phyloP scores from a whole-genome alignment of 2,797 vertebrate genomes.

The Erpetoichthys calabaricus region DNA sequence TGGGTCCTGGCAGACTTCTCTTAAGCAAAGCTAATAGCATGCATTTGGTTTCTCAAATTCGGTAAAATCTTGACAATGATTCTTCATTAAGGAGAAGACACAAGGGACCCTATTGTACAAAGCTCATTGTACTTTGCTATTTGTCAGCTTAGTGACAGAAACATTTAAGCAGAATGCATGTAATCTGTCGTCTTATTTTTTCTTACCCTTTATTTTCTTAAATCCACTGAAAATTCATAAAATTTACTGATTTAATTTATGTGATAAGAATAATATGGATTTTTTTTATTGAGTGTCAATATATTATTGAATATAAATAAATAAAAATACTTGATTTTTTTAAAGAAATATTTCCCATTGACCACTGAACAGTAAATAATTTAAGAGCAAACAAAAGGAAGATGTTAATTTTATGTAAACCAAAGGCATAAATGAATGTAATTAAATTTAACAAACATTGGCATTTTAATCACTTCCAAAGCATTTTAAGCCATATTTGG shows the following conservation, averaged over 20 bases:
- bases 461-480: conserved; percentile 15
- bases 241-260: too few species aligned
- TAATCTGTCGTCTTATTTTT: neutral
- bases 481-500: conserved; percentile 9
- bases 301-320: too few species aligned
- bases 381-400: conserved; percentile 24
- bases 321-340: too few species aligned
- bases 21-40: neutral
- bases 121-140: neutral
- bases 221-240: too few species aligned
- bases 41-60: conserved; percentile 10
- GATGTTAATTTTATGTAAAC: conserved; percentile 24
- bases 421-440: conserved; percentile 22
- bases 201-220: too few species aligned
- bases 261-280: too few species aligned
- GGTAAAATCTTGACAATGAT: conserved; percentile 14
- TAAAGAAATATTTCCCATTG: too few species aligned
- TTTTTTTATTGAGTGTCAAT: too few species aligned
- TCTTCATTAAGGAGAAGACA: neutral
- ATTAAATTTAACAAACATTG: conserved; percentile 25
- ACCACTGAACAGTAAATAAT: conserved; percentile 16
- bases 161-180: conserved; percentile 1
- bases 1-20: conserved; percentile 5
- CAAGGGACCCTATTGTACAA: neutral
- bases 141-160: neutral